phyloP scores from a whole-genome alignment of 2,113 vertebrate genomes.

The Hipposideros armiger region DNA sequence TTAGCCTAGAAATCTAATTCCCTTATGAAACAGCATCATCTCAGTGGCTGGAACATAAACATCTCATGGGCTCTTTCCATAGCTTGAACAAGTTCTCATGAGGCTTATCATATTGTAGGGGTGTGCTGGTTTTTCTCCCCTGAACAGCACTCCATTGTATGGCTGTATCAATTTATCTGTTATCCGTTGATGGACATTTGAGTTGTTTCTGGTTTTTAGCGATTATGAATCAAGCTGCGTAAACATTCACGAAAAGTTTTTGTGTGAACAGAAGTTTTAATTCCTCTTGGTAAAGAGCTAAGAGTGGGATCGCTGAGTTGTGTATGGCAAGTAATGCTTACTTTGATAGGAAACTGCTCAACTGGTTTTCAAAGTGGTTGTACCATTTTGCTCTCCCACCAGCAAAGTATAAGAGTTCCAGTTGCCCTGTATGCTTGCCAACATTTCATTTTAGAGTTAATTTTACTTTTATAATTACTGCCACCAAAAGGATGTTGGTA shows the following conservation, averaged over 20 bases:
- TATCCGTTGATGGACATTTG: not conserved
- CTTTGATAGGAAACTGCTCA: not conserved
- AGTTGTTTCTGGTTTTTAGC: not conserved
- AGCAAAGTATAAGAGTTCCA: not conserved
- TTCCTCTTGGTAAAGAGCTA: not conserved
- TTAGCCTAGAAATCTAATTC: not conserved
- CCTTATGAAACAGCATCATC: not conserved
- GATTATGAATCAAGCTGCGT: not conserved
- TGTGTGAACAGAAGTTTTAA: not conserved
- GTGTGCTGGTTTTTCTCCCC: not conserved
- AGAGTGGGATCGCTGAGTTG: not conserved
- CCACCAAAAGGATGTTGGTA: not conserved
- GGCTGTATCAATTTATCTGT: not conserved
- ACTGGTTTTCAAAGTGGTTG: not conserved
- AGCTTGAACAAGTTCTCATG: not conserved
- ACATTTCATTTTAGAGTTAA: not conserved
- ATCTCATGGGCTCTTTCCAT: not conserved
- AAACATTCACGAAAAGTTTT: not conserved
- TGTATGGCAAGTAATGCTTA: not conserved
- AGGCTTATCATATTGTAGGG: not conserved
- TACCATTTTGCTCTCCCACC: not conserved
- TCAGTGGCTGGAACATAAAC: not conserved
- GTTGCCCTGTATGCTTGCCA: not conserved
- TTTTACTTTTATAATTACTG: conserved; percentile 32
- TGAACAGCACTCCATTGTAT: not conserved